phyloP scores from a whole-genome alignment of 2,888 invertebrate genomes.

The Pteria penguin region DNA sequence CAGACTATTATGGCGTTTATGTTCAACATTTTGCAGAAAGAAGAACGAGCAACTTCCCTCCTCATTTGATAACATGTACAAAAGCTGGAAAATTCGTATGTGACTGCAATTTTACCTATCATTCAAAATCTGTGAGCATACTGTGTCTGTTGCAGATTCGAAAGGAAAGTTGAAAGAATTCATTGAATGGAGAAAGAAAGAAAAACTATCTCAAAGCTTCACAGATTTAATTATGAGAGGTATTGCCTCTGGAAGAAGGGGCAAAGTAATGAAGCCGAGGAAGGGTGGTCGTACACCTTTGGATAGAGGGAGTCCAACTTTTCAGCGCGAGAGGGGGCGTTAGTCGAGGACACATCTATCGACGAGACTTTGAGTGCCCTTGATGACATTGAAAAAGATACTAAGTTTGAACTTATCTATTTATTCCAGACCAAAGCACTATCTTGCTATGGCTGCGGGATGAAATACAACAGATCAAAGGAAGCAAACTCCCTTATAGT shows the following conservation, averaged over 20 bases:
- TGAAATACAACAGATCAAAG: neutral
- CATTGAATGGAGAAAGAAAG: slow-evolving; percentile 1
- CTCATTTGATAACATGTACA: neutral
- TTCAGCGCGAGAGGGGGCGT: neutral
- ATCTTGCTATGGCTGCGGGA: slow-evolving; percentile 7
- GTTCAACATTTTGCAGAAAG: neutral
- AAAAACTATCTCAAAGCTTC: neutral
- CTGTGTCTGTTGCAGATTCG: neutral
- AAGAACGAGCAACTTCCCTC: neutral
- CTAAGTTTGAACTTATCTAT: slow-evolving; percentile 7
- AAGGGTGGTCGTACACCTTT: neutral
- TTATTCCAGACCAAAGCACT: slow-evolving; percentile 2
- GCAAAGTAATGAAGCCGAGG: neutral
- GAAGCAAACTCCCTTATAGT: neutral
- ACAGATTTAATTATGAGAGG: neutral
- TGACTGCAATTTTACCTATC: neutral
- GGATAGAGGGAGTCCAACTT: neutral
- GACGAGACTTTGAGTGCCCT: neutral
- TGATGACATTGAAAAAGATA: neutral
- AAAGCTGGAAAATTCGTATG: slow-evolving; percentile 4
- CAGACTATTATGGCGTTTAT: neutral
- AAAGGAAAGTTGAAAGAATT: neutral
- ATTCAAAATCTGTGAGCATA: neutral
- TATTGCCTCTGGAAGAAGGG: neutral
- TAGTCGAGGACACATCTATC: neutral